A percentile compares a stretch with the other conserved stretches of the same genome.
Conservation (phyloP, 1,140 invertebrate species). For the Zaprionus africanus region DNA sequence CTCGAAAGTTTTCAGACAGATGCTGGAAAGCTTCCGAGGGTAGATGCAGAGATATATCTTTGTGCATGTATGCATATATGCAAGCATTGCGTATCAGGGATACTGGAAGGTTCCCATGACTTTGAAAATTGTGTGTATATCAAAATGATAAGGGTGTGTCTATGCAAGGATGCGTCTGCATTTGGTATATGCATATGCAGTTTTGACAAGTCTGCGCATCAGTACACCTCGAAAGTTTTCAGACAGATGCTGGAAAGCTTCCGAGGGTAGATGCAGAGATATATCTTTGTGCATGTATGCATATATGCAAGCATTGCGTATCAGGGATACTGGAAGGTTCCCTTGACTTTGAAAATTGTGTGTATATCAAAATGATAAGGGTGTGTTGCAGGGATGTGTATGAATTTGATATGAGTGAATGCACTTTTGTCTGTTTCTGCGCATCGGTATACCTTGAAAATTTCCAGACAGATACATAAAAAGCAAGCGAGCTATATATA, state of each 20-base stretch:
- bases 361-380: too few species aligned
- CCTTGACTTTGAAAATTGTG: too few species aligned
- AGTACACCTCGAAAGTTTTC: background rate
- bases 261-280: background rate
- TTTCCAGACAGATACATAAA: slow-evolving; percentile 7
- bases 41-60: background rate
- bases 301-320: too few species aligned
- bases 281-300: background rate
- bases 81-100: too few species aligned
- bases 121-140: too few species aligned
- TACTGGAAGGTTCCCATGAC: too few species aligned
- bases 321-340: too few species aligned
- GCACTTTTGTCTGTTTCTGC: too few species aligned
- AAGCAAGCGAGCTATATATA: background rate
- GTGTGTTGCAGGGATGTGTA: too few species aligned
- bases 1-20: too few species aligned
- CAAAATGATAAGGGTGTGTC: too few species aligned
- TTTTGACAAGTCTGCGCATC: background rate
- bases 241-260: slow-evolving; percentile 3
- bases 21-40: background rate
- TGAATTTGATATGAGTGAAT: background rate
- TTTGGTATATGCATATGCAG: background rate
- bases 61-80: background rate
- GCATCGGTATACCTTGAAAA: background rate
- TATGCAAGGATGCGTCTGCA: too few species aligned